Evolutionary conservation across 2,888 invertebrate species (phyloP).

Genomic region (Mayetiola destructor): DNA sequence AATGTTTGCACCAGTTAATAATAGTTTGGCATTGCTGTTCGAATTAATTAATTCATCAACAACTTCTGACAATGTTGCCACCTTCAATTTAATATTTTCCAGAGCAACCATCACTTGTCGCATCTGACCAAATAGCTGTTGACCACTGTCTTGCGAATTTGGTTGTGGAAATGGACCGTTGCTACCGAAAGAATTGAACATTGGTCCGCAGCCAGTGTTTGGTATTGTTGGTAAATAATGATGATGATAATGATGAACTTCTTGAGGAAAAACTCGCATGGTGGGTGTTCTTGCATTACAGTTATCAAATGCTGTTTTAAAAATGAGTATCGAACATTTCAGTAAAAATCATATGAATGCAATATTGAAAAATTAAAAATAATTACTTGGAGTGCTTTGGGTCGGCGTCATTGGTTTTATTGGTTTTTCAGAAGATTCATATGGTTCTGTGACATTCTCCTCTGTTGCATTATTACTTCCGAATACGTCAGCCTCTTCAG

Average conservation of each 20-base stretch:
- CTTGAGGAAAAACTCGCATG: background rate
- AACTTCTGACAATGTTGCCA: background rate
- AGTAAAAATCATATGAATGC: too few relatives aligned
- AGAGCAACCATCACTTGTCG: background rate
- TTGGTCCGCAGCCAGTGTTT: background rate
- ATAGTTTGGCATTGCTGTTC: slow-evolving; percentile 2
- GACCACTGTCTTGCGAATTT: background rate
- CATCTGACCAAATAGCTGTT: background rate
- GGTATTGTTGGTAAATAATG: background rate
- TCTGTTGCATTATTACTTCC: background rate
- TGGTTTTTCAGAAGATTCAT: background rate
- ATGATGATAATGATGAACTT: slow-evolving; percentile 10
- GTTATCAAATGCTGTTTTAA: background rate
- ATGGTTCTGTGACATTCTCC: background rate
- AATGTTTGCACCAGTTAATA: background rate
- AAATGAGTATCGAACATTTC: too few relatives aligned
- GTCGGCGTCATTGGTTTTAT: background rate
- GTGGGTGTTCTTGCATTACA: background rate
- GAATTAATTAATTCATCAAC: slow-evolving; percentile 9
- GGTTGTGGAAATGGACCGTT: background rate
- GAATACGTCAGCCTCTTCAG: background rate
- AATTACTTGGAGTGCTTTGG: background rate
- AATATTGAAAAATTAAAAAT: too few relatives aligned
- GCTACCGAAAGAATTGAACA: too few relatives aligned
- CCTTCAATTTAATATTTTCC: slow-evolving; percentile 5